A percentile compares a stretch with the other conserved stretches of the same genome.
Conservation (phyloP, 2,888 invertebrate species). For the Sinohyriopsis cumingii region DNA sequence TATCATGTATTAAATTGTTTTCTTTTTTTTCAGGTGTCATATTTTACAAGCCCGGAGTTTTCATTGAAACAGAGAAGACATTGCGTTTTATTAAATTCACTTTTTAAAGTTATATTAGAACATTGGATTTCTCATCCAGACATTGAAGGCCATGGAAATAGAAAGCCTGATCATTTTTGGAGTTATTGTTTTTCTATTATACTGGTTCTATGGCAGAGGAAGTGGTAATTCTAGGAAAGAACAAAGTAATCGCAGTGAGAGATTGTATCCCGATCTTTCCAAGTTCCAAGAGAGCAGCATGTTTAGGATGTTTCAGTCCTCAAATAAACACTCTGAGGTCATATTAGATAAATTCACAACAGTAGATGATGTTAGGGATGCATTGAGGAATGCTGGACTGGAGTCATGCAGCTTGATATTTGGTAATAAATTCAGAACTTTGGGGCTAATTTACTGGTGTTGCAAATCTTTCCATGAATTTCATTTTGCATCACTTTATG, state of each 20-base stretch:
- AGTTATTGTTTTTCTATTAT: conserved; percentile 32
- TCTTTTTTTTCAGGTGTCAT: too few relatives aligned
- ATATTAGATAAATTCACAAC: conserved; percentile 62
- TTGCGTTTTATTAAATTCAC: too few relatives aligned
- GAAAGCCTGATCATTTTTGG: conserved; percentile 43
- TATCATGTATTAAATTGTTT: too few relatives aligned
- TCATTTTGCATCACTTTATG: too few relatives aligned
- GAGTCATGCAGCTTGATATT: conserved; percentile 73
- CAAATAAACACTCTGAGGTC: conserved; percentile 34
- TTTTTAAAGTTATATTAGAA: too few relatives aligned
- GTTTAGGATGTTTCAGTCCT: conserved; percentile 33
- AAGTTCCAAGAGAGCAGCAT: conserved; percentile 33
- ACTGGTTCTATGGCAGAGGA: conserved; percentile 34
- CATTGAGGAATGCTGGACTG: conserved; percentile 72
- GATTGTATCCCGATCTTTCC: conserved; percentile 33
- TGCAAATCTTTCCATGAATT: too few relatives aligned
- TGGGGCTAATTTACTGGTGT: too few relatives aligned
- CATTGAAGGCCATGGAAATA: conserved; percentile 29
- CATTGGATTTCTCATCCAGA: too few relatives aligned
- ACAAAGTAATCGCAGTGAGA: conserved; percentile 13
- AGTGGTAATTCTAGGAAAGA: conserved; percentile 5
- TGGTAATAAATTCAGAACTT: conserved; percentile 55
- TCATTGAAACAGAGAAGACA: too few relatives aligned
- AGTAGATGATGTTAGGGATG: conserved; percentile 70
- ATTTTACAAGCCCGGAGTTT: too few relatives aligned